Evolutionary conservation across 2,113 vertebrate species (phyloP), one percentile per base, ranked within the genome.

Genomic region (Pycnonotus jocosus): DNA sequence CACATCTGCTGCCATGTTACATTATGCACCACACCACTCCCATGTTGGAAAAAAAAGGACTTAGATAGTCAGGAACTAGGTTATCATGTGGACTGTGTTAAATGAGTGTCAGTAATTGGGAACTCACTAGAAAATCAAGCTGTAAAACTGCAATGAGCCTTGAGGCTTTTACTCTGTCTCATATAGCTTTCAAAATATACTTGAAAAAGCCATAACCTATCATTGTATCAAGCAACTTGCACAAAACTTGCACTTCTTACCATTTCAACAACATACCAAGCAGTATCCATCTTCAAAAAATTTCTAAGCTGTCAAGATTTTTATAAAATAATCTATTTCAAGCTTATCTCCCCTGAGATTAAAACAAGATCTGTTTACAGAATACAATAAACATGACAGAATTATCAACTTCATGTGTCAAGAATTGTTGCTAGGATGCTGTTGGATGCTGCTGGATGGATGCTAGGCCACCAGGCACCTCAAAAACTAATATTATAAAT

Each of bases 241-340:
- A 58, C 17, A 53, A 38, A 44, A 44, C 44, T 44, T 44, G 18
- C 44, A 44, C 44, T 44, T 92, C 88, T 73, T 78, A 58, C 38
- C 25, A 45, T 83, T 92, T 69, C 65, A 81, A 44, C 64, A 77
- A 35, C 48, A 40, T 56, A 54, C n/a, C 51, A 69, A 78, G 17
- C 14, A 77, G n/a, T 30, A 74, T 81, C 48, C n/a, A 53, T 78
- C 64, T 78, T 64, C 33, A n/a, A 77, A 38, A 68, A 44, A 68
- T 74, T 30, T 84, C 50, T 78, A 48, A 92, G 35, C 22, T 81
- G 72, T 47, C 71, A 71, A 78, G 60, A 53, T 33, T 88, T 91
- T 83, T 53, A 74, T 60, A 90, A 93, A 93, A 88, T 47, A 65
- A 77, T 56, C 13, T 81, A 62, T 83, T 96, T 81, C 62, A 95